A percentile compares a stretch with the other conserved stretches of the same genome.
Evolutionary conservation across 2,888 invertebrate genomes (phyloP).

Genomic region (Drosophila multiciliata): DNA sequence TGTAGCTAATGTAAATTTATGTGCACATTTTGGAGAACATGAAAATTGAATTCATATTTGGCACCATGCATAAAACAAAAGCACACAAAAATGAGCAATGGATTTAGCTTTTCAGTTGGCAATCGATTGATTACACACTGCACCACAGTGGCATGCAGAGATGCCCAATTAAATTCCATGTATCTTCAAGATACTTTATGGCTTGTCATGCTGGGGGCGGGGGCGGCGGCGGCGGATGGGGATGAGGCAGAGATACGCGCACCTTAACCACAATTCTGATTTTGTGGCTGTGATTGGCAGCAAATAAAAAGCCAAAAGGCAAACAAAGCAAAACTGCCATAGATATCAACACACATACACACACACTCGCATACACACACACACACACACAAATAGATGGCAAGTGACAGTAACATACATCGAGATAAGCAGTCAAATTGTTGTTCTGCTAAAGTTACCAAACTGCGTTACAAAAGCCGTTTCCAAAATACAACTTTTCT

Average conservation of each 20-base stretch:
- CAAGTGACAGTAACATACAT: slow-evolving; percentile 74
- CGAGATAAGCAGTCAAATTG: slow-evolving; percentile 59
- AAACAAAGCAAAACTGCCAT: slow-evolving; percentile 28
- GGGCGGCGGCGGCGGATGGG: no score
- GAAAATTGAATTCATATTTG: slow-evolving; percentile 60
- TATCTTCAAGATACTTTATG: slow-evolving; percentile 57
- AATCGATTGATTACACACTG: slow-evolving; percentile 26
- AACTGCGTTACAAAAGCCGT: slow-evolving; percentile 57
- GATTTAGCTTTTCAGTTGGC: background rate
- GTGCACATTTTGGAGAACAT: slow-evolving; percentile 45
- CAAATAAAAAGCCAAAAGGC: slow-evolving; percentile 53
- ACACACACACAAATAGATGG: slow-evolving; percentile 16
- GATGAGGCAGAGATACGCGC: background rate
- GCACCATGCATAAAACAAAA: slow-evolving; percentile 14
- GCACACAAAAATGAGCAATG: background rate
- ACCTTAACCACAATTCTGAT: slow-evolving; percentile 53
- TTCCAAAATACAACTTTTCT: slow-evolving; percentile 67
- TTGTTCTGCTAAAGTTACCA: slow-evolving; percentile 39
- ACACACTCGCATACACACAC: slow-evolving; percentile 2
- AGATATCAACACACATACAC: slow-evolving; percentile 13
- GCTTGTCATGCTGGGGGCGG: slow-evolving; percentile 52
- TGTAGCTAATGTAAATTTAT: slow-evolving; percentile 56
- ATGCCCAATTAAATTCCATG: slow-evolving; percentile 55
- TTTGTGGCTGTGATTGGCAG: slow-evolving; percentile 67
- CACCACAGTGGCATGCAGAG: slow-evolving; percentile 20